phyloP scores from a whole-genome alignment of 2,888 invertebrate species.

The Mycalesis mineus region DNA sequence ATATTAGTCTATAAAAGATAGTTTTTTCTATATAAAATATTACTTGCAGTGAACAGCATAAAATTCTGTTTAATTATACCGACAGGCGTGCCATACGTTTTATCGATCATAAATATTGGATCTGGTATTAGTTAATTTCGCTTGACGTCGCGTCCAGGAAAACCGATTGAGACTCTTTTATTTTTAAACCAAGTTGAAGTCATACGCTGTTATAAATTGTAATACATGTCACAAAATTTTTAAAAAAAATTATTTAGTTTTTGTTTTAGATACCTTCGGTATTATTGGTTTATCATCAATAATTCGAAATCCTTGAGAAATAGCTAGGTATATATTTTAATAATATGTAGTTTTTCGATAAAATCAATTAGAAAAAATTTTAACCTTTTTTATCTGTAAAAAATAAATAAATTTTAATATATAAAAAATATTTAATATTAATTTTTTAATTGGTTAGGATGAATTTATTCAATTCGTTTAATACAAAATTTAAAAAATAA shows the following conservation, averaged over 20 bases:
- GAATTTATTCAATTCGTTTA: too few species aligned
- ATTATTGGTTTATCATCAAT: too few species aligned
- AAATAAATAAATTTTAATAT: too few species aligned
- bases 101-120: slow-evolving; percentile 69
- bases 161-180: slow-evolving; percentile 45
- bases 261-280: too few species aligned
- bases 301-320: too few species aligned
- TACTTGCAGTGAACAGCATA: slow-evolving; percentile 35
- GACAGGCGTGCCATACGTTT: slow-evolving; percentile 47
- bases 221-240: background rate
- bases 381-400: too few species aligned
- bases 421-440: too few species aligned
- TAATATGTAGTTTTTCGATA: too few species aligned
- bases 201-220: slow-evolving; percentile 38
- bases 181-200: slow-evolving; percentile 56
- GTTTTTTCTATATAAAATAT: slow-evolving; percentile 45
- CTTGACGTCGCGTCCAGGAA: slow-evolving; percentile 38
- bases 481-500: slow-evolving; percentile 32
- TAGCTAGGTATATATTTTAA: too few species aligned
- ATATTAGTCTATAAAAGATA: slow-evolving; percentile 27
- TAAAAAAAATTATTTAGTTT: too few species aligned
- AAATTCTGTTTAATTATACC: slow-evolving; percentile 49
- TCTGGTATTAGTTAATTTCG: slow-evolving; percentile 52
- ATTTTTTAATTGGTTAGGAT: too few species aligned
- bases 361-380: too few species aligned